Percentiles rank a stretch among this genome's conserved stretches.
phyloP scores from a whole-genome alignment of 2,888 invertebrate genomes.

The Synergus japonicus region DNA sequence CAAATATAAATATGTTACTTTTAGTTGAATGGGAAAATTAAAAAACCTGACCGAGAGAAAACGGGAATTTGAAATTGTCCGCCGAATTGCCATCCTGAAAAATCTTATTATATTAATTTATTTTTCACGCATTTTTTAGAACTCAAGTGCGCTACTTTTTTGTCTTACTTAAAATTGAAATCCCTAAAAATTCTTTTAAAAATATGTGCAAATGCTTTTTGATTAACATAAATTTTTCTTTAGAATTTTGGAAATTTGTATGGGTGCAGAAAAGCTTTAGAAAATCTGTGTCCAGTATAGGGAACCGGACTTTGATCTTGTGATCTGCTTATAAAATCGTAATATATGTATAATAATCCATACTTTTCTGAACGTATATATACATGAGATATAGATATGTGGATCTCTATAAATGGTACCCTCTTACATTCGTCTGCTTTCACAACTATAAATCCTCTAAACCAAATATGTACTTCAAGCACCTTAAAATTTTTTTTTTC shows the following conservation, averaged over 20 bases:
- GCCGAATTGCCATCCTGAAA: too few relatives aligned
- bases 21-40: too few relatives aligned
- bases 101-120: too few relatives aligned
- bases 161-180: too few relatives aligned
- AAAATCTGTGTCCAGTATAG: not conserved
- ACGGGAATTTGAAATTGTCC: too few relatives aligned
- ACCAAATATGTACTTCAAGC: not conserved
- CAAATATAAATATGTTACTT: too few relatives aligned
- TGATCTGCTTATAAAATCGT: not conserved
- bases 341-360: not conserved
- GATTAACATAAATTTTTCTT: not conserved
- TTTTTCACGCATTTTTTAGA: too few relatives aligned
- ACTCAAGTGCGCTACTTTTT: too few relatives aligned
- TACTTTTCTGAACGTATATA: not conserved
- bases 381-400: not conserved
- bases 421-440: not conserved
- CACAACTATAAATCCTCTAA: slow-evolving; percentile 1
- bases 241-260: not conserved
- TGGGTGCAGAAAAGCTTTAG: not conserved
- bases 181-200: too few relatives aligned
- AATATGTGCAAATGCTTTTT: too few relatives aligned
- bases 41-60: too few relatives aligned
- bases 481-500: too few relatives aligned
- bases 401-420: not conserved
- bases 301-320: not conserved